Conservation (phyloP, 2,797 vertebrate genomes). For the Ambastaia sidthimunki region DNA sequence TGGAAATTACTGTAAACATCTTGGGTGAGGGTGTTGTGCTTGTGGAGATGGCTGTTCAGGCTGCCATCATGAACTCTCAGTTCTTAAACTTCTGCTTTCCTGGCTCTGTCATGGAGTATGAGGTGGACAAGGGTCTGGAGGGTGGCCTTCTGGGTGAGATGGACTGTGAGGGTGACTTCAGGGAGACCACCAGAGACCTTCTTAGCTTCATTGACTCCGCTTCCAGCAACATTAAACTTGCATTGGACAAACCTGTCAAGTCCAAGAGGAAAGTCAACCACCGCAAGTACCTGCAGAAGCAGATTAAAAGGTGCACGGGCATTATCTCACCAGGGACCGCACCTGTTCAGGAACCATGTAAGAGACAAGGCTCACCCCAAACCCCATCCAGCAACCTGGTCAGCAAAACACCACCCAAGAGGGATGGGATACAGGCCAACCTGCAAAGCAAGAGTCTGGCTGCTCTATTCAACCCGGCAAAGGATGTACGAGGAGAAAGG, state of each 20-base stretch:
- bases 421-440: slow-evolving; percentile 81
- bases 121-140: slow-evolving; percentile 85
- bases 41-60: slow-evolving; percentile 88
- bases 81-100: slow-evolving; percentile 92
- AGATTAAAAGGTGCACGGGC: slow-evolving; percentile 96
- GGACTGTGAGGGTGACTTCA: slow-evolving; percentile 82
- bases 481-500: slow-evolving; percentile 75
- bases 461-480: slow-evolving; percentile 87
- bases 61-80: slow-evolving; percentile 90
- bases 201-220: slow-evolving; percentile 97
- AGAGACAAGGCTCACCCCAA: slow-evolving; percentile 70
- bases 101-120: slow-evolving; percentile 85
- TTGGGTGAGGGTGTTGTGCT: slow-evolving; percentile 46
- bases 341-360: slow-evolving; percentile 65
- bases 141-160: slow-evolving; percentile 78
- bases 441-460: slow-evolving; percentile 92
- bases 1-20: slow-evolving; percentile 57
- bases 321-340: slow-evolving; percentile 77
- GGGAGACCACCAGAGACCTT: slow-evolving; percentile 89
- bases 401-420: slow-evolving; percentile 80
- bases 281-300: slow-evolving; percentile 96
- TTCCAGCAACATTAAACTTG: slow-evolving; percentile 98
- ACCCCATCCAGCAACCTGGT: slow-evolving; percentile 68
- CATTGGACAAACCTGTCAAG: slow-evolving; percentile 94
- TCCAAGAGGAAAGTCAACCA: slow-evolving; percentile 98